These are phyloP conservation scores for Acronicta psi DNA, from an alignment of 2,888 invertebrate species.

Conservation along the genomic window DNA sequence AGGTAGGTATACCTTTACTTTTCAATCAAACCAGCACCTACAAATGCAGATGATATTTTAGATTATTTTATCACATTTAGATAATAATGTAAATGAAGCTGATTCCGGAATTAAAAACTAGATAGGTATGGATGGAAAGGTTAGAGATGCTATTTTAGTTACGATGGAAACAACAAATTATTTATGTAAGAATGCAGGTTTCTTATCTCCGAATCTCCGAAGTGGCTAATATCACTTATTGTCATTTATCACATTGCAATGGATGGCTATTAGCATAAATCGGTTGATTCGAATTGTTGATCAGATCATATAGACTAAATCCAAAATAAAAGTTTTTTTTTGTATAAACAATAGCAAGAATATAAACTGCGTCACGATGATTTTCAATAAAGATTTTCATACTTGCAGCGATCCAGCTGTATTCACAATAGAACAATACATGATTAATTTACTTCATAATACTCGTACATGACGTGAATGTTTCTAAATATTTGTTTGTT, in stretches of 20 bases:
- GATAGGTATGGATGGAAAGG: neutral
- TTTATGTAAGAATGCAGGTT: neutral
- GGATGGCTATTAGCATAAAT: neutral
- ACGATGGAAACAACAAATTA: too few relatives aligned
- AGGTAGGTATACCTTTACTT: too few relatives aligned
- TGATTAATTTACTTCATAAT: conserved; percentile 13
- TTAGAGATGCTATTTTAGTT: neutral
- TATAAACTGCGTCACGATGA: neutral
- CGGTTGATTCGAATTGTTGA: neutral
- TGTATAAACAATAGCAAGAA: neutral
- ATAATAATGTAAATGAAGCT: neutral
- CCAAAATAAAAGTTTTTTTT: too few relatives aligned
- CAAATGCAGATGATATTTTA: too few relatives aligned
- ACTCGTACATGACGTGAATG: neutral
- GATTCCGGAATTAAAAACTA: conserved; percentile 1
- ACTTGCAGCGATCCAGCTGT: conserved; percentile 22
- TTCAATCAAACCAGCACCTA: too few relatives aligned
- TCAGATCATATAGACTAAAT: too few relatives aligned
- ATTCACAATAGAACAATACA: conserved; percentile 12
- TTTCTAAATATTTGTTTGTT: conserved; percentile 12
- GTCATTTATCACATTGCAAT: too few relatives aligned
- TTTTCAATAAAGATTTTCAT: conserved; percentile 4
- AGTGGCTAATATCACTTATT: neutral
- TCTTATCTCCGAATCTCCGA: conserved; percentile 2
- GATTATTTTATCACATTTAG: neutral